Evolutionary conservation across 2,113 vertebrate genomes (phyloP).

Genomic region (Callipepla squamata): DNA sequence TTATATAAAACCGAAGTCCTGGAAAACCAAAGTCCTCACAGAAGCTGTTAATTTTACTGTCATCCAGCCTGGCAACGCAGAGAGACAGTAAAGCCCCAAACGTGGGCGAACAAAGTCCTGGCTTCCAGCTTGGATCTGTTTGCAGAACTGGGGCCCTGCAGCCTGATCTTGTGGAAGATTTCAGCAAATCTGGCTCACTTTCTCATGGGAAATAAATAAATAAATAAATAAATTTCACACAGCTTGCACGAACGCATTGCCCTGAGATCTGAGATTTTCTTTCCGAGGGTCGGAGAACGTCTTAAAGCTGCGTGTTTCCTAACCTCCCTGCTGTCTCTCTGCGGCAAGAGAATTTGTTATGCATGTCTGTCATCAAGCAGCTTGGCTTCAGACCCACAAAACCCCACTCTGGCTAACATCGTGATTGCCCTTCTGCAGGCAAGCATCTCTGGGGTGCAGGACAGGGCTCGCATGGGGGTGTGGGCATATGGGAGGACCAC

Average conservation of each 20-base stretch:
- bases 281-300: not conserved
- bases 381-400: not conserved
- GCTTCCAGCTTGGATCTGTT: fast-evolving
- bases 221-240: no score
- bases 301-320: not conserved
- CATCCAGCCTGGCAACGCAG: fast-evolving
- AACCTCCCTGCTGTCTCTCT: not conserved
- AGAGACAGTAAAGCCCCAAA: fast-evolving
- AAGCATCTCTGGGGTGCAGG: not conserved
- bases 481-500: no score
- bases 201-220: not conserved
- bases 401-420: not conserved
- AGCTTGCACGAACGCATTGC: not conserved
- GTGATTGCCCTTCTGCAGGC: not conserved
- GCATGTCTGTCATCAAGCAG: not conserved
- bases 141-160: not conserved
- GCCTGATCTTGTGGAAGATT: not conserved
- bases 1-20: no score
- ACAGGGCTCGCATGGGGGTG: not conserved
- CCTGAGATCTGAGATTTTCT: not conserved
- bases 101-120: fast-evolving
- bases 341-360: not conserved
- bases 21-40: not conserved
- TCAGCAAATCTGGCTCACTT: no score
- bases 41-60: not conserved